These are phyloP conservation scores for Venustoraphidia nigricollis DNA, from an alignment of 2,888 invertebrate genomes.

Conservation along the genomic window DNA sequence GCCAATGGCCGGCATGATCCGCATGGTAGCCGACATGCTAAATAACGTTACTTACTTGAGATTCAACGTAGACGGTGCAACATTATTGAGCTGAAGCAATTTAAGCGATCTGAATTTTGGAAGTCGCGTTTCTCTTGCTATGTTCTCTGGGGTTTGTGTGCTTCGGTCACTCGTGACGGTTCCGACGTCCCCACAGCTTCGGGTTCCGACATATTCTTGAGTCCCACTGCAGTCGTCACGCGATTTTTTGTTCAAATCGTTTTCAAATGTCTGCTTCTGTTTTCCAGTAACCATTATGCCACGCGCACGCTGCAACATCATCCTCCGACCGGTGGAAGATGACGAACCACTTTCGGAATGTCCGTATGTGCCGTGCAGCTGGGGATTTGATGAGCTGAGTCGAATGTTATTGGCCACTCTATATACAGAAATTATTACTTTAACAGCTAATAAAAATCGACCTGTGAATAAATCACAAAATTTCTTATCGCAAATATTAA, in stretches of 20 bases:
- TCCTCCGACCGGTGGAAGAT: no score
- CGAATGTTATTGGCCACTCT: slow-evolving; percentile 30
- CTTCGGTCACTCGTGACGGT: slow-evolving; percentile 42
- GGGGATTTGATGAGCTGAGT: slow-evolving; percentile 39
- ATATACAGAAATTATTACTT: not conserved
- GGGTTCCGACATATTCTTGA: no score
- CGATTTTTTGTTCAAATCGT: no score
- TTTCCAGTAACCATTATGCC: no score
- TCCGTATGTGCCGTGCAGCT: slow-evolving; percentile 44
- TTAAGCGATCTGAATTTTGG: slow-evolving; percentile 40
- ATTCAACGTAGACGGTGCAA: slow-evolving; percentile 41
- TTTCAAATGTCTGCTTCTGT: no score
- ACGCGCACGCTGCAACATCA: no score
- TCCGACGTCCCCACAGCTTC: slow-evolving; percentile 8
- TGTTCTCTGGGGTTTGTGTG: slow-evolving; percentile 57
- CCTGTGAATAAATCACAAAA: no score
- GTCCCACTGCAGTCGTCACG: no score
- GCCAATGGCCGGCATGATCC: no score
- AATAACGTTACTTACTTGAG: slow-evolving; percentile 29
- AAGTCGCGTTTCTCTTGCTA: slow-evolving; percentile 50
- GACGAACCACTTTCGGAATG: no score
- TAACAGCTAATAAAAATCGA: no score
- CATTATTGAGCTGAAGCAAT: slow-evolving; percentile 39
- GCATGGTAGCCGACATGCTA: not conserved
- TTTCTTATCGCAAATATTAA: no score